phyloP scores from a whole-genome alignment of 2,888 invertebrate species.

The Deroplatys truncata region DNA sequence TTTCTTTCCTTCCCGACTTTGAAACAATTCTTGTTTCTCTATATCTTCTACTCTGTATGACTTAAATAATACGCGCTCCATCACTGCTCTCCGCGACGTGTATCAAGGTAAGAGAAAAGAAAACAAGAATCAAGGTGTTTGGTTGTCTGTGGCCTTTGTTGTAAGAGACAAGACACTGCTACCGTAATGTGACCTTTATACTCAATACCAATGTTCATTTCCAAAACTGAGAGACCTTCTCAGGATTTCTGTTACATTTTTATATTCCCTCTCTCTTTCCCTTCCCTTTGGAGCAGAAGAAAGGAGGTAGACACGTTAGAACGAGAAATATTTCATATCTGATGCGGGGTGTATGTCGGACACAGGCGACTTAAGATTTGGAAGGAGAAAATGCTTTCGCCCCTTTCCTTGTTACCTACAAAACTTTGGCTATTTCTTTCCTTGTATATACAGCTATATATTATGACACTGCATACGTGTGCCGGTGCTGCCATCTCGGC shows the following conservation, averaged over 20 bases:
- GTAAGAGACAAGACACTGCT: background rate
- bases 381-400: background rate
- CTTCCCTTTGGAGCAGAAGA: background rate
- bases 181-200: background rate
- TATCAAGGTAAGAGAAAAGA: background rate
- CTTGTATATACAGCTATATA: background rate
- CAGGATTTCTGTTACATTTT: background rate
- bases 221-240: background rate
- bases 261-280: background rate
- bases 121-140: background rate
- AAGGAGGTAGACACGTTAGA: background rate
- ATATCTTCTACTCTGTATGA: no score
- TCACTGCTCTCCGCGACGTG: no score
- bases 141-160: background rate
- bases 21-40: no score
- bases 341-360: background rate
- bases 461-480: background rate
- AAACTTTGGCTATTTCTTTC: background rate
- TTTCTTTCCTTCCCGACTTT: no score
- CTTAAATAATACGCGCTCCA: no score
- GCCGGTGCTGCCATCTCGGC: background rate
- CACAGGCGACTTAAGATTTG: background rate
- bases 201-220: background rate
- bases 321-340: background rate
- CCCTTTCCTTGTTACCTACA: background rate